Evolutionary conservation across 1,140 invertebrate genomes (phyloP), one percentile per base, ranked within the genome.

Genomic region (Drosophila nebulosa): DNA sequence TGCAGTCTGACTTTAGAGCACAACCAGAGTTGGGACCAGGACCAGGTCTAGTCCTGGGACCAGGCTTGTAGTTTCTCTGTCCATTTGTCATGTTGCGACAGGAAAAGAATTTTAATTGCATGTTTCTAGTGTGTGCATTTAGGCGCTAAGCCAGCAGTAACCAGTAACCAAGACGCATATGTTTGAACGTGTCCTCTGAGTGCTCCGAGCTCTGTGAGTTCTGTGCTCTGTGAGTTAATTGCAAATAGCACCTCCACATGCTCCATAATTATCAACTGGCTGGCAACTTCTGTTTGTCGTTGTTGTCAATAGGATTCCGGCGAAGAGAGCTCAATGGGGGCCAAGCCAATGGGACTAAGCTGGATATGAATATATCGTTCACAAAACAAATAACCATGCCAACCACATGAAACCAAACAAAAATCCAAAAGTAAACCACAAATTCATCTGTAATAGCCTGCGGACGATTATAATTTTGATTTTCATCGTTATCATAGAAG

Each of bases 91-190:
- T 24, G 22, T 24, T 50, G 24, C 26, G 30, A 22, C 53, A 39
- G 57, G 21, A n/a, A 71, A 39, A 55, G 24, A 56, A 57, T 62
- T 74, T 68, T 74, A 66, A 74, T 75, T 74, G 72, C 71, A 62
- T 26, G 68, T 58, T 74, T 67, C 39, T 30, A 14, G 22, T 9
- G 30, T 36, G 12, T 24, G 69, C 50, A 62, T 62, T 57, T 39
- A 42, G 57, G 57, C 51, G 46, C 56, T 24, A 9, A 50, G 46
- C 16, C 27, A 24, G 6, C 14, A 26, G n/a, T n/a, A n/a, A n/a
- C n/a, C 46, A 36, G n/a, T 35, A 36, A 32, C 21, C 50, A 52
- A 35, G 32, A 21, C 56, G 14, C 35, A 59, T 10, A 6, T 21
- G n/a, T n/a, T 4, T 12, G 39, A 22, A 42, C 32, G 21, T 35